Base-by-base conservation (phyloP, 2,888 invertebrate genomes). In the Gibbula magus region DNA sequence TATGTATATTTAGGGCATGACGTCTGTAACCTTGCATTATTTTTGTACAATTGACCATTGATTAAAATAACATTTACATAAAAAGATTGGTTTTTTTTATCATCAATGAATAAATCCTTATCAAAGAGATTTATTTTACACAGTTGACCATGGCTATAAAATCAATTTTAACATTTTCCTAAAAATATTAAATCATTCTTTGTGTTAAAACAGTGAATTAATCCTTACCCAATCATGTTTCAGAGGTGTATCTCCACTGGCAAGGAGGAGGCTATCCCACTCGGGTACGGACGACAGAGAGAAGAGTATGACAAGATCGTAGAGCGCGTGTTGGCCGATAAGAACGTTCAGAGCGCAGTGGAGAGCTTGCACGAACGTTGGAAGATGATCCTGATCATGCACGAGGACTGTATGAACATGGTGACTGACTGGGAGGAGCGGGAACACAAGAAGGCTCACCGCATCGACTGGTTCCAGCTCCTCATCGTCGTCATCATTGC, bases 311-410 rank as follows among this genome's bases (percentile, higher is more conserved):
- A 83, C 20, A 82, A 80, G 75, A 87, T 89, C 22, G 81, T 79
- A 45, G 82, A 87, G 56, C 84, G 86, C 18, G 86, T 88, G 51
- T 52, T 88, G 77, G 54, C 83, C 2, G 88, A 88, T 35, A 82
- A 84, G 16, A 82, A 82, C 20, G 86, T 87, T 10, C 82, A 80
- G 74, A 86, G 84, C 76, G 85, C 88, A 10, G 78, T 87, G 35
- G 89, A 88, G 51, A 85, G 86, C 22, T 79, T 89, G 61, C 85
- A 84, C 54, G 89, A 88, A 81, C 84, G 88, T 78, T 88, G 86
- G 85, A 80, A 85, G 22, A 88, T 89, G 88, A 81, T 88, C 22
- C 86, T 85, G 82, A 87, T 84, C 75, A 89, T 88, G 88, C 86
- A 86, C 51, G 85, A 87, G 16, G 89, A 89, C 78, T 89, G 88